Base-by-base conservation (phyloP, 2,888 invertebrate species). In the Parthenolecanium corni region DNA sequence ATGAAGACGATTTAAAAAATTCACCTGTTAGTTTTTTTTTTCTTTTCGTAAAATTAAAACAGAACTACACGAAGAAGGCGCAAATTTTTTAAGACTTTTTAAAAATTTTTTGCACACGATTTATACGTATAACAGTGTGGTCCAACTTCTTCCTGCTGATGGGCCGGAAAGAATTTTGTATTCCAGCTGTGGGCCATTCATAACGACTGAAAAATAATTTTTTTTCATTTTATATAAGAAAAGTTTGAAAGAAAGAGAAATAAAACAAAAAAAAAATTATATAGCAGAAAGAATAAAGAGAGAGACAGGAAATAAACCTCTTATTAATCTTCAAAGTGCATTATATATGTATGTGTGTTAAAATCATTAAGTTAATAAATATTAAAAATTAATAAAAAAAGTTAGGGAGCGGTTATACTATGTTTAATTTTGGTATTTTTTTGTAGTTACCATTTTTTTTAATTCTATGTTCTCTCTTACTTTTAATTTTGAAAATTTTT, bases 1-100 rank as follows among this genome's bases (percentile, higher is more conserved):
- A 31, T 31, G 53, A 63, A 63, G 53, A 53, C 53, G 57, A 57
- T 49, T 62, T 31, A 31, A 31, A 38, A 62, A 62, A 52, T 66
- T 64, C 62, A 62, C 57, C 65, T 66, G 65, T 66, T 66, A 64
- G 63, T 64, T 65, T 31, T 31, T 31, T 31, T 31, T 9, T 31
- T n/a, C n/a, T 31, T 31, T 31, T 64, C 64, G 61, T 61, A 66
- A 65, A 64, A 64, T 65, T 62, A 66, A 62, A 66, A 63, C 63
- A 65, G 62, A 31, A 65, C 66, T 64, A 66, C 63, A 52, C 65
- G 56, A 66, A 66, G 65, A 64, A 62, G 51, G 63, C 65, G 64
- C 31, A 9, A 31, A 6, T 31, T 31, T 31, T 31, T 6, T 31
- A 31, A 31, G 31, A 31, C 31, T 31, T 31, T 51, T 66, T 63